These are phyloP conservation scores for Chaetura pelagica DNA, from an alignment of 2,113 vertebrate species.

Conservation along the genomic window DNA sequence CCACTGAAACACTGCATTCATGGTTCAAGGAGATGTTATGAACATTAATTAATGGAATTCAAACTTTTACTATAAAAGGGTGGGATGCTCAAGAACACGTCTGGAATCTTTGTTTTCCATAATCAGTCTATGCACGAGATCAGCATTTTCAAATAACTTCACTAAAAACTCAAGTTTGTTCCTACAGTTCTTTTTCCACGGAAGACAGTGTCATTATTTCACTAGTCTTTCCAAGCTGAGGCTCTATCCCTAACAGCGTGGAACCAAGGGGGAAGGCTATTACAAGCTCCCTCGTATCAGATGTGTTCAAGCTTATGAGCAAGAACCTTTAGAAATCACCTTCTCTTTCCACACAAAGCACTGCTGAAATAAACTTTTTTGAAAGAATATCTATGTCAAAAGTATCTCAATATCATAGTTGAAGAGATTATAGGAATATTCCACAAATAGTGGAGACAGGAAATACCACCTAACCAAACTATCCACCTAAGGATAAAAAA, in stretches of 20 bases:
- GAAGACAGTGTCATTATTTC: background rate
- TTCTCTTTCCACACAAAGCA: background rate
- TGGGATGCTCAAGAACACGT: background rate
- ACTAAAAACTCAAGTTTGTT: background rate
- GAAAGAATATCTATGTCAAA: background rate
- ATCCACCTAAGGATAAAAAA: background rate
- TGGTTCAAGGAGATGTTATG: background rate
- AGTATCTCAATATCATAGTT: background rate
- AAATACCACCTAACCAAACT: background rate
- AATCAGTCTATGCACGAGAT: background rate
- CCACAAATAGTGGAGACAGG: background rate
- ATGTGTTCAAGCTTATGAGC: background rate
- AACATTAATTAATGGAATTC: background rate
- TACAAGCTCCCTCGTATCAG: background rate
- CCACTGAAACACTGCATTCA: background rate
- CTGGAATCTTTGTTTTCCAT: background rate
- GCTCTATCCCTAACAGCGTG: background rate
- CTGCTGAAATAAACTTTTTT: background rate
- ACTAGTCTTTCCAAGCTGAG: background rate
- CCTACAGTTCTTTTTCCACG: background rate
- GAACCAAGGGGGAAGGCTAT: background rate
- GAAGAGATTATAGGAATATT: background rate
- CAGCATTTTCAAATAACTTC: background rate
- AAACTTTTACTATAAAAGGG: background rate
- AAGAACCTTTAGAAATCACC: background rate